Conservation (phyloP, 1,140 invertebrate species). For the Ips typographus region DNA sequence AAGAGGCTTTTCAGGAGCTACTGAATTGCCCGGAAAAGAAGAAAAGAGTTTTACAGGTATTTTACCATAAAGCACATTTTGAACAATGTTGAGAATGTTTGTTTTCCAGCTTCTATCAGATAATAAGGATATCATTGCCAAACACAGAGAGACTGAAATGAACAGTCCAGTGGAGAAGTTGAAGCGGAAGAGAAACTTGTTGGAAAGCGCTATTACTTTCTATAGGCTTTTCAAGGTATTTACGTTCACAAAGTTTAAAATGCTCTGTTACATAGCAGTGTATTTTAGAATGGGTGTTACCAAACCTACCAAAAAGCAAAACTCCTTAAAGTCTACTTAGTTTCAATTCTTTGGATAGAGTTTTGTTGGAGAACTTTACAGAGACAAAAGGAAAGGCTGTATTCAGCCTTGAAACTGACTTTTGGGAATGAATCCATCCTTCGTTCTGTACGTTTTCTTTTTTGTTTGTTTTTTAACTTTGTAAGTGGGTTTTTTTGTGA, state of each 20-base stretch:
- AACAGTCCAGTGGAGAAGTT: no score
- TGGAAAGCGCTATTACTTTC: no score
- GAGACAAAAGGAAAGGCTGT: constrained; percentile 44
- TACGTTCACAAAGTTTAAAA: no score
- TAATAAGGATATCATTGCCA: no score
- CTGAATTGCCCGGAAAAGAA: no score
- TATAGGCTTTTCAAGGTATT: constrained; percentile 54
- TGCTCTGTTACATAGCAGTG: not conserved
- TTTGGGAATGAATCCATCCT: constrained; percentile 38
- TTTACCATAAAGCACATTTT: no score
- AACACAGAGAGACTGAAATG: no score
- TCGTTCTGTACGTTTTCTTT: constrained; percentile 39
- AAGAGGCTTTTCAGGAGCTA: no score
- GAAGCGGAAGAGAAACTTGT: no score
- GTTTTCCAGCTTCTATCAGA: no score
- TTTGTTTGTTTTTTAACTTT: not conserved
- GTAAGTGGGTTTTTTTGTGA: constrained; percentile 8
- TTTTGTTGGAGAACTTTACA: constrained; percentile 40
- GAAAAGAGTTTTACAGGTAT: no score
- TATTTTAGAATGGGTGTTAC: constrained; percentile 46
- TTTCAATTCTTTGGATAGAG: constrained; percentile 52
- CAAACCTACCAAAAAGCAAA: constrained; percentile 50
- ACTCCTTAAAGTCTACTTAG: constrained; percentile 49
- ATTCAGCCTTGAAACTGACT: constrained; percentile 42
- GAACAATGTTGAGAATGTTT: no score